Evolutionary conservation across 2,888 invertebrate species (phyloP).

Genomic region (Eilema griseolum): DNA sequence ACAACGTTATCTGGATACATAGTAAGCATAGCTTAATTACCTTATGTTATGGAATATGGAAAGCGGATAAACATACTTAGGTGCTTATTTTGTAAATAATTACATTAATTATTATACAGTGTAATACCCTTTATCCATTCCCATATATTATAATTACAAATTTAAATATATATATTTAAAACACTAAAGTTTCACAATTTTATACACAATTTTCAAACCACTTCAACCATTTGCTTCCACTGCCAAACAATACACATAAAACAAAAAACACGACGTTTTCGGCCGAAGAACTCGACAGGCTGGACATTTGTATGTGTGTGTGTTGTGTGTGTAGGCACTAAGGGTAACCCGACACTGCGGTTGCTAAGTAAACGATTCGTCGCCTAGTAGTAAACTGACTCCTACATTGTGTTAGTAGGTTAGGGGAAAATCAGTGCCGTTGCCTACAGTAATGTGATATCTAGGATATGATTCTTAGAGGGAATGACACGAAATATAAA

Average conservation of each 20-base stretch:
- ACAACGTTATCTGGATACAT: too few relatives aligned
- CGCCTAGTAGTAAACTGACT: slow-evolving; percentile 69
- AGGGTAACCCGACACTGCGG: slow-evolving; percentile 62
- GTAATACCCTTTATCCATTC: too few relatives aligned
- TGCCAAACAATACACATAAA: not conserved
- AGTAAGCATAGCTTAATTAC: too few relatives aligned
- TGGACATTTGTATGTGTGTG: slow-evolving; percentile 21
- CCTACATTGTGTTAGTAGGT: slow-evolving; percentile 65
- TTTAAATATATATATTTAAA: too few relatives aligned
- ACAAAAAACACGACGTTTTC: not conserved
- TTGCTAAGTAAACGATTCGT: slow-evolving; percentile 65
- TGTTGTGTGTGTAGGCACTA: slow-evolving; percentile 21
- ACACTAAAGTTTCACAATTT: not conserved
- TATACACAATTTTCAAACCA: not conserved
- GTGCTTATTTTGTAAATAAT: too few relatives aligned
- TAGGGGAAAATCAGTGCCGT: slow-evolving; percentile 57
- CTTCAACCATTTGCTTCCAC: not conserved
- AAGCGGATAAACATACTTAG: too few relatives aligned
- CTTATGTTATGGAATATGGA: too few relatives aligned
- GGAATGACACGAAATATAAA: too few relatives aligned
- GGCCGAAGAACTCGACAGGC: slow-evolving; percentile 10
- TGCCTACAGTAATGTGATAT: slow-evolving; percentile 37
- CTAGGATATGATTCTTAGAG: not conserved
- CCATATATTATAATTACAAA: too few relatives aligned
- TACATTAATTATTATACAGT: too few relatives aligned